Conservation (phyloP, 2,113 vertebrate species). For the Actenoides lindsayi region DNA sequence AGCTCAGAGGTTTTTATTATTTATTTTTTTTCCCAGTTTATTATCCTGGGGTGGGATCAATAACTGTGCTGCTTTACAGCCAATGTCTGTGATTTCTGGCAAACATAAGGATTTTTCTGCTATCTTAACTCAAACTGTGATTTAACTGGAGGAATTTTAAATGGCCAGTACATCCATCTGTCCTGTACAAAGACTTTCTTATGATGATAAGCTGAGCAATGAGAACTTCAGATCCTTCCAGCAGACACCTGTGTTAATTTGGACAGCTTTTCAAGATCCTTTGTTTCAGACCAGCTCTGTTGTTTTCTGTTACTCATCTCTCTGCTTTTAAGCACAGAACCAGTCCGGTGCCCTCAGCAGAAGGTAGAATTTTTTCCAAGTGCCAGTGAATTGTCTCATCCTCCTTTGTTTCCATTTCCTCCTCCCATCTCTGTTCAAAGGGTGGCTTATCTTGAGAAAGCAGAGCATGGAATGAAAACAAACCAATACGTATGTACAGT, state of each 20-base stretch:
- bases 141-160: constrained; percentile 34
- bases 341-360: neutral
- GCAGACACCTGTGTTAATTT: neutral
- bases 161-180: neutral
- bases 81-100: neutral
- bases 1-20: neutral
- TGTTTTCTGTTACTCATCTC: neutral
- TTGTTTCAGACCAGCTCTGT: neutral
- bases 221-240: neutral
- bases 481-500: neutral
- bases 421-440: neutral
- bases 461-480: neutral
- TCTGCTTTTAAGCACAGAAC: neutral
- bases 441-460: neutral
- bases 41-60: neutral
- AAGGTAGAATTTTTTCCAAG: neutral
- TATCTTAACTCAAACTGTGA: neutral
- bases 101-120: neutral
- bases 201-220: neutral
- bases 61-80: neutral
- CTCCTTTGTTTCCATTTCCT: neutral
- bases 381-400: neutral
- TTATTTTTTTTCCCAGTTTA: neutral
- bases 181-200: neutral
- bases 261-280: neutral